Base-by-base conservation (phyloP, 2,888 invertebrate genomes). In the Ctena decussata region DNA sequence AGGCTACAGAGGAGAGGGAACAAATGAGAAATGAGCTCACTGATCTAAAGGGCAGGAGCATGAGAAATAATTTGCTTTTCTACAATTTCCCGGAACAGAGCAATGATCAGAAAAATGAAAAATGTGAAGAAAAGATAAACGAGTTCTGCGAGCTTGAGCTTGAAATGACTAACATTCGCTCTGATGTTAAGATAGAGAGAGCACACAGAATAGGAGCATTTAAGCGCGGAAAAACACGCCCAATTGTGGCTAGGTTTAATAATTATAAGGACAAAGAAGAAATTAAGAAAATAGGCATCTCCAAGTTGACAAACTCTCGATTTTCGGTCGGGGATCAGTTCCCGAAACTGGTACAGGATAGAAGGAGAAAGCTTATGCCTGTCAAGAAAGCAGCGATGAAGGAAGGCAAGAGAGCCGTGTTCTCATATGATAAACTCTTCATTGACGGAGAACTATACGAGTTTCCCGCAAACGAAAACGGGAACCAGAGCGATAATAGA, bases 401-500 rank as follows among this genome's bases (percentile, higher is more conserved):
- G 5, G 27, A 60, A 30, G 18, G 18, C 3, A 60, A 60, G 30
- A 60, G 30, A 18, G 60, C 60, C 32, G 21, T 27, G 5, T 11
- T 60, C 1, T 60, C 60, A 24, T 27, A 27, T 30, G 60, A 60
- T 21, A 60, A 60, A 60, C 32, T 60, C 6, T 60, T 27, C 60
- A 30, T 60, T 60, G 60, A 60, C 30, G 30, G 30, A 12, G 27
- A 60, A 30, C 30, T 60, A 8, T 60, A 60, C 30, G n/a, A 2
- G 30, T 24, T 6, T 30, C 60, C 32, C 6, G 30, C 8, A 30
- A 5, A 5, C n/a, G 53, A 78, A 71, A 49, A 30, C 37, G 18
- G 76, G 71, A 57, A 71, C 76, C 12, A 57, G 76, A 71, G 71
- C 71, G 6, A 39, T 21, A 0, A 69, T 30, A 71, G 32, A 49